phyloP scores from a whole-genome alignment of 2,797 vertebrate genomes.

The Apodemus agrarius region DNA sequence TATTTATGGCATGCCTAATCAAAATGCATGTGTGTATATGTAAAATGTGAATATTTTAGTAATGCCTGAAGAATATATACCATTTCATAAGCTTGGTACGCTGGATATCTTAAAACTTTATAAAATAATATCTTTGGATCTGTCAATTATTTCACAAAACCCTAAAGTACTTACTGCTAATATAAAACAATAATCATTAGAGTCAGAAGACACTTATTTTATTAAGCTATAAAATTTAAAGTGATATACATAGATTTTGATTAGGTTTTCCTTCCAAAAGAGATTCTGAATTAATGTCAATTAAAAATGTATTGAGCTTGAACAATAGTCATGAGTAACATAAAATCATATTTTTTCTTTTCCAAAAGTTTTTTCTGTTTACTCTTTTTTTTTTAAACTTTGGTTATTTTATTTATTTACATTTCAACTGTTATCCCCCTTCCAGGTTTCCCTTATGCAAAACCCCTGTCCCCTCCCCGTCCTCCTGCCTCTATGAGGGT shows the following conservation, averaged over 20 bases:
- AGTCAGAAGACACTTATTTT: neutral
- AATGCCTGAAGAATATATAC: neutral
- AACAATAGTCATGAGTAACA: neutral
- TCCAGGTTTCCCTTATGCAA: too few species aligned
- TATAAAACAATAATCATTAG: neutral
- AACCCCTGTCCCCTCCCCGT: too few species aligned
- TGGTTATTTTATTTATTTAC: too few species aligned
- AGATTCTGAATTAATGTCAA: neutral
- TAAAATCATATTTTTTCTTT: neutral
- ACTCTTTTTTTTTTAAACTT: neutral
- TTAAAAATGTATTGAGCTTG: neutral
- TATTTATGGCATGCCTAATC: neutral
- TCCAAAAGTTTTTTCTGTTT: too few species aligned
- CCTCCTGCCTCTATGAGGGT: too few species aligned
- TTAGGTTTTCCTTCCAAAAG: neutral
- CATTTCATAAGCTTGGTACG: neutral
- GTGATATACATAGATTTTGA: neutral
- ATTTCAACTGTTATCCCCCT: too few species aligned
- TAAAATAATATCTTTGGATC: neutral
- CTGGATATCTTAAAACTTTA: neutral
- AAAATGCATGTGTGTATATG: neutral
- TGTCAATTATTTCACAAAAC: neutral
- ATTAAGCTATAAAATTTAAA: neutral
- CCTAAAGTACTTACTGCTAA: neutral
- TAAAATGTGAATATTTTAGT: neutral